These are phyloP conservation scores for Lobophora halterata DNA, from an alignment of 2,888 invertebrate species.

Conservation along the genomic window DNA sequence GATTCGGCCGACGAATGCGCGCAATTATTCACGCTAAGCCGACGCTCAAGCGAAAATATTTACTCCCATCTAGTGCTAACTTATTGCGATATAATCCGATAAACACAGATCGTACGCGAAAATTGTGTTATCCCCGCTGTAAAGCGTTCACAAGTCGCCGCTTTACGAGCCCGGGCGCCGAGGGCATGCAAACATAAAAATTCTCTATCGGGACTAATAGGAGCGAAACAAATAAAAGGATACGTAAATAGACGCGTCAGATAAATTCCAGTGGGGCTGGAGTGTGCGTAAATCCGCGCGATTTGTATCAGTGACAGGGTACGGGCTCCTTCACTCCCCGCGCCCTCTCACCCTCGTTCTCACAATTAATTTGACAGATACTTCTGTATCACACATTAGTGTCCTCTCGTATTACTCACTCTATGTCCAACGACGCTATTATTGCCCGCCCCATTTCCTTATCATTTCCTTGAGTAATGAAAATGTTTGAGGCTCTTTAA, in stretches of 20 bases:
- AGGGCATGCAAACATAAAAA: slow-evolving; percentile 78
- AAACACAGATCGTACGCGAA: slow-evolving; percentile 66
- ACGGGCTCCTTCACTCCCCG: slow-evolving; percentile 43
- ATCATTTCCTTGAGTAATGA: slow-evolving; percentile 18
- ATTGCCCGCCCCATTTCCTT: slow-evolving; percentile 22
- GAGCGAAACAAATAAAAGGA: slow-evolving; percentile 79
- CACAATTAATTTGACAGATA: slow-evolving; percentile 72
- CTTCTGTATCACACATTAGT: slow-evolving; percentile 45
- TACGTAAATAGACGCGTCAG: slow-evolving; percentile 78
- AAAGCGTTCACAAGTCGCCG: slow-evolving; percentile 75
- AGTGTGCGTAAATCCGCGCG: slow-evolving; percentile 80
- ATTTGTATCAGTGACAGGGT: slow-evolving; percentile 80
- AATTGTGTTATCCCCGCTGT: slow-evolving; percentile 75
- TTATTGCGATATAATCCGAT: slow-evolving; percentile 75
- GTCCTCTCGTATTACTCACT: slow-evolving; percentile 27
- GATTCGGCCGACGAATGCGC: slow-evolving; percentile 54
- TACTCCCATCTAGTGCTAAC: slow-evolving; percentile 60
- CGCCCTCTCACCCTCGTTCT: slow-evolving; percentile 41
- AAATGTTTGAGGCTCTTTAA: slow-evolving; percentile 16
- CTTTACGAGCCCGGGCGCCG: slow-evolving; percentile 75
- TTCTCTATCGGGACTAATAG: slow-evolving; percentile 80
- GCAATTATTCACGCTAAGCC: slow-evolving; percentile 68
- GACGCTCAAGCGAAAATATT: slow-evolving; percentile 65
- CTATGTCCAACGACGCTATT: slow-evolving; percentile 14
- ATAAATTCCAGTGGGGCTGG: slow-evolving; percentile 78